Conservation (phyloP, 2,888 invertebrate genomes). For the Suillia variegata region DNA sequence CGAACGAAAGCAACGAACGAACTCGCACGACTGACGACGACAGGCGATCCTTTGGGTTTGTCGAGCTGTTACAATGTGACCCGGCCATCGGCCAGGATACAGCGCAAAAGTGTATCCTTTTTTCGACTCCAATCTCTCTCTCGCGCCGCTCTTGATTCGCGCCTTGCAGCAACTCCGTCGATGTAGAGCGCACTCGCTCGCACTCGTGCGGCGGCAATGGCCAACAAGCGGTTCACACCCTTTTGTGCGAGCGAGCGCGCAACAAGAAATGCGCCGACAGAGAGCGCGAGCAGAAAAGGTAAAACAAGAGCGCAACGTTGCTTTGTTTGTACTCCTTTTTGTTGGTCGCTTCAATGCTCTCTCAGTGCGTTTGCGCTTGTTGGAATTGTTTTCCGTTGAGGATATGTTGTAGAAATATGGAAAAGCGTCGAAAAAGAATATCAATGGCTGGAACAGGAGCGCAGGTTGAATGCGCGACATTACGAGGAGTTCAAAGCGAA, state of each 20-base stretch:
- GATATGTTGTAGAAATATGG: too few relatives aligned
- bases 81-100: background rate
- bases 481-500: too few relatives aligned
- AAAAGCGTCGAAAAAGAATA: background rate
- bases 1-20: slow-evolving; percentile 61
- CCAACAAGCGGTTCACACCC: slow-evolving; percentile 39
- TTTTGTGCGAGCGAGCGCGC: slow-evolving; percentile 31
- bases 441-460: background rate
- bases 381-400: too few relatives aligned
- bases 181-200: slow-evolving; percentile 25
- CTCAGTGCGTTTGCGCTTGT: slow-evolving; percentile 14
- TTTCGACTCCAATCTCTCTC: slow-evolving; percentile 5
- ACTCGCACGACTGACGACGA: slow-evolving; percentile 54
- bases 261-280: background rate
- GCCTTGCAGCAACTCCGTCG: too few relatives aligned
- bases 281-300: slow-evolving; percentile 14
- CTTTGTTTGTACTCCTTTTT: background rate
- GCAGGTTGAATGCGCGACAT: background rate
- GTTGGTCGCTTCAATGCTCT: too few relatives aligned
- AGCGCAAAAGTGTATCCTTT: background rate
- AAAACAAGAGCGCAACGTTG: background rate
- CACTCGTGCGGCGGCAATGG: slow-evolving; percentile 6
- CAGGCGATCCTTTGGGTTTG: slow-evolving; percentile 42
- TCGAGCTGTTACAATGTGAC: slow-evolving; percentile 36
- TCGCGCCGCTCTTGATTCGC: too few relatives aligned